Evolutionary conservation across 2,113 vertebrate genomes (phyloP), one percentile per base, ranked within the genome.

Genomic region (Mionectes macconnelli): DNA sequence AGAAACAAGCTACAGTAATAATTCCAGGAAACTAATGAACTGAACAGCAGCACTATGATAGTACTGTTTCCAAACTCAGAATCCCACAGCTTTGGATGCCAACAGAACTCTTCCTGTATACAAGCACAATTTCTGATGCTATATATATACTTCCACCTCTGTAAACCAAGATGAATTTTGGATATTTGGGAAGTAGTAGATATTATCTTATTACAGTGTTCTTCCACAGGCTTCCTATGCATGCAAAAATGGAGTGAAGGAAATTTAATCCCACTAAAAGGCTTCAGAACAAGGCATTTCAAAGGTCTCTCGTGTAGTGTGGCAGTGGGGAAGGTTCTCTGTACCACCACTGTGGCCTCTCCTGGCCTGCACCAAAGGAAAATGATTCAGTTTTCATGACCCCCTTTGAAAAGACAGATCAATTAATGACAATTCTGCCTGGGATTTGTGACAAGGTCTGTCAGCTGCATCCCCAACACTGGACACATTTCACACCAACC

Each of bases 1-100:
- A 90, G 47, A 97, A 96, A 93, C 89, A 93, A 96, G 45, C 85
- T 66, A 84, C 63, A 90, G 55, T 31, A 93, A 96, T 94, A 95
- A 96, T 94, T 96, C 79, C 94, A 94, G 93, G 94, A 97, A 97
- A 74, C 94, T 79, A 95, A 96, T 94, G 66, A 93, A 93, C 89
- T 96, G 82, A 92, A 87, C 64, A 93, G 87, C 11, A 90, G 50
- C 72, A 84, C 63, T 78, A 45, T 44, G 47, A 79, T 33, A 80
- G 79, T 9, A 49, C n/a, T 79, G 50, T 90, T 96, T 94, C 64
- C 68, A 91, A 91, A 64, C 37, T 88, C 60, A 68, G 49, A 93
- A 94, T 35, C 64, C 67, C 45, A 75, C 40, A 90, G 88, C 52
- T 84, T n/a, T 60, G 45, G 63, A 57, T 19, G 76, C 64, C 86